phyloP scores from a whole-genome alignment of 2,797 vertebrate genomes.

The Pempheris klunzingeri region DNA sequence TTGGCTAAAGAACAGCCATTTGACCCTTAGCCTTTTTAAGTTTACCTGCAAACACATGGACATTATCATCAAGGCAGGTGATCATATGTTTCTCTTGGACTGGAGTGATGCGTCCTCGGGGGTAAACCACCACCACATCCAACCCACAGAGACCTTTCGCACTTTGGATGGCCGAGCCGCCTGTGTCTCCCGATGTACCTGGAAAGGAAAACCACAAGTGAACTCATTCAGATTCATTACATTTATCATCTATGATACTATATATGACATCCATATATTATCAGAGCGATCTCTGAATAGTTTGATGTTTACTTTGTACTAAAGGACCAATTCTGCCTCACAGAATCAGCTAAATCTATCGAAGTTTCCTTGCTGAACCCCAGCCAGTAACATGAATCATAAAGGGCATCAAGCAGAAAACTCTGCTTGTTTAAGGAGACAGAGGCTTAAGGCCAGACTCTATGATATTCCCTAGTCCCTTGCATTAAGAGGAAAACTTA shows the following conservation, averaged over 20 bases:
- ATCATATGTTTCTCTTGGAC: conserved; percentile 96
- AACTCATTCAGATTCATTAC: not conserved
- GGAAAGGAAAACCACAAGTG: conserved; percentile 9
- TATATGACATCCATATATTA: not conserved
- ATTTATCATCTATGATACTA: not conserved
- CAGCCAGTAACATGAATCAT: not conserved
- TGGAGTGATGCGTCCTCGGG: conserved; percentile 87
- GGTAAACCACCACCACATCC: conserved; percentile 92
- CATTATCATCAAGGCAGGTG: conserved; percentile 89
- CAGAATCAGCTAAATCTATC: not conserved
- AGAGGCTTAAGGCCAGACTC: too few relatives aligned
- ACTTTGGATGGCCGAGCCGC: conserved; percentile 92
- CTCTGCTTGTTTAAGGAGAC: too few relatives aligned
- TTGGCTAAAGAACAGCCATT: not conserved
- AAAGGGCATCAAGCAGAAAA: too few relatives aligned
- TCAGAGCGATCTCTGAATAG: not conserved
- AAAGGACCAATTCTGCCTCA: not conserved
- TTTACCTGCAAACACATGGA: conserved; percentile 92
- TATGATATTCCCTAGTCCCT: too few relatives aligned
- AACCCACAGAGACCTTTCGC: conserved; percentile 86
- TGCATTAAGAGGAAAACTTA: too few relatives aligned
- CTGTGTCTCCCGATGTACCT: conserved; percentile 97
- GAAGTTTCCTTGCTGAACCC: not conserved
- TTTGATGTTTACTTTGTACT: not conserved
- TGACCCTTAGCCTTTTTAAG: not conserved